A percentile compares a stretch with the other conserved stretches of the same genome.
Conservation (phyloP, 2,888 invertebrate genomes). For the Agriotes lineatus region DNA sequence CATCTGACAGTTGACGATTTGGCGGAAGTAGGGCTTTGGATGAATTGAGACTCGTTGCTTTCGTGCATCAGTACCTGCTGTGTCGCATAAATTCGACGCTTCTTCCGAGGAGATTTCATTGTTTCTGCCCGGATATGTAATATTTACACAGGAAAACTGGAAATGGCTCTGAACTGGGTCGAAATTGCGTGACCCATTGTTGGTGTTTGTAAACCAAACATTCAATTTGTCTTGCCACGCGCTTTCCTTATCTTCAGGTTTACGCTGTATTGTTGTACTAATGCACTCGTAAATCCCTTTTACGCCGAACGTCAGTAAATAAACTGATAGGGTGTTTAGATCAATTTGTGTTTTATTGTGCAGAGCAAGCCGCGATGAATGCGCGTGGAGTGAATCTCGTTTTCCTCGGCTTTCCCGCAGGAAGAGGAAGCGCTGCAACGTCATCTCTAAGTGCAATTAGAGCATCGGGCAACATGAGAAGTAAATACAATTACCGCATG, state of each 20-base stretch:
- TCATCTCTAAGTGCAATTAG: background rate
- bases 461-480: background rate
- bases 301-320: constrained; percentile 33
- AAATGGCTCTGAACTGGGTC: constrained; percentile 31
- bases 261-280: constrained; percentile 41
- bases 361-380: background rate
- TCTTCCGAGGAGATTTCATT: too few relatives aligned
- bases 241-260: constrained; percentile 44
- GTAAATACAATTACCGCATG: background rate
- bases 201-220: constrained; percentile 43
- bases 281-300: constrained; percentile 39
- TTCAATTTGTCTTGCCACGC: constrained; percentile 45
- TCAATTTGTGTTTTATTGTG: constrained; percentile 34
- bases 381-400: background rate
- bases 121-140: background rate
- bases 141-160: constrained; percentile 5
- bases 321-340: constrained; percentile 35
- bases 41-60: constrained; percentile 53
- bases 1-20: constrained; percentile 53
- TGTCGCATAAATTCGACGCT: constrained; percentile 30
- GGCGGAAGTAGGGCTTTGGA: constrained; percentile 54
- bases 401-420: background rate
- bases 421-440: background rate
- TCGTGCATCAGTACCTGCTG: constrained; percentile 38
- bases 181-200: constrained; percentile 46